Evolutionary conservation across 2,888 invertebrate species (phyloP).

Genomic region (Calameuta pallipes): DNA sequence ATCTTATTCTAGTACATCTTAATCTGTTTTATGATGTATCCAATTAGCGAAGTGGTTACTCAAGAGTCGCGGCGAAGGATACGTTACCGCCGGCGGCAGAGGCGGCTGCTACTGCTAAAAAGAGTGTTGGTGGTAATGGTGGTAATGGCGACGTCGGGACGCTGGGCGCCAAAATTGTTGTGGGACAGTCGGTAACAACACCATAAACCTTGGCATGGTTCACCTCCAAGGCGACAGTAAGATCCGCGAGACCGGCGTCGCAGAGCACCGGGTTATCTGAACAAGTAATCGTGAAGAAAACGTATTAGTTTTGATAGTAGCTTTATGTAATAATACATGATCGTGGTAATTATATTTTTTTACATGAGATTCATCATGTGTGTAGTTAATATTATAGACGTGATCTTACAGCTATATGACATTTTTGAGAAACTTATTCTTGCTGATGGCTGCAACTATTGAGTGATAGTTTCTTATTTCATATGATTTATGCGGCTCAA

Average conservation of each 20-base stretch:
- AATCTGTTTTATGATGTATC: not conserved
- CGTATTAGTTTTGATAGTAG: not conserved
- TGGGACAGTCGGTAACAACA: constrained; percentile 68
- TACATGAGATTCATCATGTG: not conserved
- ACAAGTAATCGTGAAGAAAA: not conserved
- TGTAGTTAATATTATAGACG: not conserved
- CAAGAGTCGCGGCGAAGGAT: constrained; percentile 63
- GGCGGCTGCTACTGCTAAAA: constrained; percentile 48
- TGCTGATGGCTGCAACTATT: not conserved
- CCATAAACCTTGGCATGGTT: constrained; percentile 81
- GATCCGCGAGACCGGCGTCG: constrained; percentile 77
- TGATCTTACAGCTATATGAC: not conserved
- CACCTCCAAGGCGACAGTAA: constrained; percentile 77
- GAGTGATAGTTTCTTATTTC: not conserved
- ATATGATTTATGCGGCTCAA: not conserved
- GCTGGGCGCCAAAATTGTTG: constrained; percentile 39
- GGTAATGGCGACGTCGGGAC: constrained; percentile 46
- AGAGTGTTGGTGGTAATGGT: constrained; percentile 52
- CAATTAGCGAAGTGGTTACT: constrained; percentile 35
- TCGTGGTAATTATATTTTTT: not conserved
- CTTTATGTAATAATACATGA: not conserved
- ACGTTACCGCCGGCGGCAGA: constrained; percentile 59
- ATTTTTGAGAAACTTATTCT: not conserved
- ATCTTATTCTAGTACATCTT: not conserved
- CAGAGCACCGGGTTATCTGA: constrained; percentile 86